These are phyloP conservation scores for Potorous gilbertii DNA, from an alignment of 2,797 vertebrate genomes.

Conservation along the genomic window DNA sequence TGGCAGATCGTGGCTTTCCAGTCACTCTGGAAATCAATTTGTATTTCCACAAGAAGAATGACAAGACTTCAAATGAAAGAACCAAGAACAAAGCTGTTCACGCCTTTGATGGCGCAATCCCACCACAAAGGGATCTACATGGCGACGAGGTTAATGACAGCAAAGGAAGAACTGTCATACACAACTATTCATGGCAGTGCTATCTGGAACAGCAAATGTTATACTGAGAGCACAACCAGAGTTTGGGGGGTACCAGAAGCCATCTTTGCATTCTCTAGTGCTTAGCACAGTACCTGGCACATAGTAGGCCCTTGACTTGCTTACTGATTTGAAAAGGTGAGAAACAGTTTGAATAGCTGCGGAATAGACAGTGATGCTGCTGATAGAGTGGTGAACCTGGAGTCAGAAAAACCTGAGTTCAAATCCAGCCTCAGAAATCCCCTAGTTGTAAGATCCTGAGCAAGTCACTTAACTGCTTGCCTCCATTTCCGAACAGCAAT, in stretches of 20 bases:
- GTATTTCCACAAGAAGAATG: background rate
- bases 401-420: background rate
- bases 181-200: background rate
- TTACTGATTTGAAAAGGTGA: background rate
- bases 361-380: background rate
- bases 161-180: background rate
- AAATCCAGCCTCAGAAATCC: background rate
- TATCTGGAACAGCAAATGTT: background rate
- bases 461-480: background rate
- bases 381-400: background rate
- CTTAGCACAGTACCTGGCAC: background rate
- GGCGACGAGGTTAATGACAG: background rate
- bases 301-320: background rate
- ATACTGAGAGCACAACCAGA: background rate
- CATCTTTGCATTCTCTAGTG: too few relatives aligned
- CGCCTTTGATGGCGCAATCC: background rate
- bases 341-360: background rate
- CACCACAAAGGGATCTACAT: background rate
- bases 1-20: background rate
- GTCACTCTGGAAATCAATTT: background rate
- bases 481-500: background rate
- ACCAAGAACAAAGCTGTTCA: background rate
- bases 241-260: fast-evolving
- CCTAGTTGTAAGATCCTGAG: background rate
- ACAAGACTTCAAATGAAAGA: background rate